phyloP scores from a whole-genome alignment of 2,888 invertebrate species.

The Pogonocherus hispidulus region DNA sequence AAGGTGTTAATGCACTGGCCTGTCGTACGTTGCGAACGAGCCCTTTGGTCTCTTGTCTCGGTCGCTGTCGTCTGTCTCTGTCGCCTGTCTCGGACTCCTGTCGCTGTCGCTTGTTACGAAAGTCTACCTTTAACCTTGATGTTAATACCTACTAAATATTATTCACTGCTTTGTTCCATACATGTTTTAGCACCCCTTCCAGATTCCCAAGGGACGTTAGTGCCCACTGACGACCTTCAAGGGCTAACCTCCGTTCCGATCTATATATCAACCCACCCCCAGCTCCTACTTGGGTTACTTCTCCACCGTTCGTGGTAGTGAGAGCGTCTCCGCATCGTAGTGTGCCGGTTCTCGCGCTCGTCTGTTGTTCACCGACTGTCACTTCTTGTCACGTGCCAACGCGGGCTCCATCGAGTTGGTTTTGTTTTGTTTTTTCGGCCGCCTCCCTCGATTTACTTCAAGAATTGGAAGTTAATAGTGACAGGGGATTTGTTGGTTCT shows the following conservation, averaged over 20 bases:
- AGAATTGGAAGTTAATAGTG: constrained; percentile 26
- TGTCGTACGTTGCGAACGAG: no score
- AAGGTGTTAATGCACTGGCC: no score
- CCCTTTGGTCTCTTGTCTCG: no score
- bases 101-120: no score
- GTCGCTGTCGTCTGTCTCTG: no score
- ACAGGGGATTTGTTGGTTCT: constrained; percentile 4
- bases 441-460: neutral
- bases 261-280: constrained; percentile 24
- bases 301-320: constrained; percentile 9
- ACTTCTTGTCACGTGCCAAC: constrained; percentile 40
- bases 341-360: constrained; percentile 30
- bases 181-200: no score
- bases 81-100: no score
- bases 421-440: constrained; percentile 9
- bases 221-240: neutral
- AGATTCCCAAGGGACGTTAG: no score
- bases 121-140: no score
- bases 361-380: constrained; percentile 40
- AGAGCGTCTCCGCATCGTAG: constrained; percentile 1
- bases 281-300: constrained; percentile 18
- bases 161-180: no score
- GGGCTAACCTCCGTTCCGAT: constrained; percentile 30
- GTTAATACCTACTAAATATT: no score
- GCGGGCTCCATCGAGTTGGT: constrained; percentile 29